These are phyloP conservation scores for Drosophila mettleri DNA, from an alignment of 2,888 invertebrate species.

Conservation along the genomic window DNA sequence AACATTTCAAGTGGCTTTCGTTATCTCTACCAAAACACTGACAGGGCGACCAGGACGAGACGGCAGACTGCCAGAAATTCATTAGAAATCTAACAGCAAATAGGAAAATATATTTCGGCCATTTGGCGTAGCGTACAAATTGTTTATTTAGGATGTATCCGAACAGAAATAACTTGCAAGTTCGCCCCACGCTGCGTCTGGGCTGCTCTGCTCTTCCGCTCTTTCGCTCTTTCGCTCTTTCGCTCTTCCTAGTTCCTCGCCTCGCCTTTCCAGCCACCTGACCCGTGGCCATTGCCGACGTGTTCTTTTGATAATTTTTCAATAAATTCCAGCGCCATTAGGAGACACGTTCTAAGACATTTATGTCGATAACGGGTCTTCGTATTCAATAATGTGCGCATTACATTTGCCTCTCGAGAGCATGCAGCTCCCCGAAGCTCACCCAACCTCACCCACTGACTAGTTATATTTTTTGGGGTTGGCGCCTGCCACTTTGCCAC, in stretches of 20 bases:
- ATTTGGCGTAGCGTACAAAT: slow-evolving; percentile 57
- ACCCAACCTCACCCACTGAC: slow-evolving; percentile 27
- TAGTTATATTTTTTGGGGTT: slow-evolving; percentile 28
- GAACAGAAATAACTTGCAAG: slow-evolving; percentile 46
- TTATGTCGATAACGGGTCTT: slow-evolving; percentile 64
- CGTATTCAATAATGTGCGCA: slow-evolving; percentile 70
- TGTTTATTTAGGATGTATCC: slow-evolving; percentile 66
- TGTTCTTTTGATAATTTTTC: slow-evolving; percentile 68
- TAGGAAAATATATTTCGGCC: slow-evolving; percentile 61
- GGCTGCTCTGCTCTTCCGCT: not conserved
- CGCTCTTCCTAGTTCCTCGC: not conserved
- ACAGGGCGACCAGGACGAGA: slow-evolving; percentile 24
- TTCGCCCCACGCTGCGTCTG: not conserved
- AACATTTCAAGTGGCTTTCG: slow-evolving; percentile 77
- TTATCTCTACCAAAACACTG: slow-evolving; percentile 73
- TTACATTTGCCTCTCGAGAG: slow-evolving; percentile 57
- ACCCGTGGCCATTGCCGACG: slow-evolving; percentile 29
- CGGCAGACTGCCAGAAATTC: slow-evolving; percentile 52
- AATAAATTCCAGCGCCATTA: slow-evolving; percentile 68
- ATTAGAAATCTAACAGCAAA: slow-evolving; percentile 77
- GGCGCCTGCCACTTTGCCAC: slow-evolving; percentile 29
- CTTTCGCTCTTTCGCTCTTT: not conserved
- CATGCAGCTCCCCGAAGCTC: slow-evolving; percentile 17
- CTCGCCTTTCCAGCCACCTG: slow-evolving; percentile 17
- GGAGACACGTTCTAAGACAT: slow-evolving; percentile 41